Conservation (phyloP, 2,888 invertebrate species). For the Pediacus dermestoides region DNA sequence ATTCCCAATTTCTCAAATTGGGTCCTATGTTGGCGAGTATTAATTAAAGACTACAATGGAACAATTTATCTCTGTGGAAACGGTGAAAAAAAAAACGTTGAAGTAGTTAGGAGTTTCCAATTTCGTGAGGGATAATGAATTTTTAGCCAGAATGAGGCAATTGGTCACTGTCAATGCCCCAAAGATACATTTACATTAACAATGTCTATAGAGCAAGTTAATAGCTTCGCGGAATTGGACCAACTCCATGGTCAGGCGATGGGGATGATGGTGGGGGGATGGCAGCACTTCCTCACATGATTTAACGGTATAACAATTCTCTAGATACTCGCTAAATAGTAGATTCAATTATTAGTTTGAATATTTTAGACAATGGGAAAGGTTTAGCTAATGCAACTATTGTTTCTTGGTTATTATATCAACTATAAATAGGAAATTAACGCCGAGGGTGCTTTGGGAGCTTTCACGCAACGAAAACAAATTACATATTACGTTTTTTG, state of each 20-base stretch:
- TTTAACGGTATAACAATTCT: no score
- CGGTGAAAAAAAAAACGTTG: constrained; percentile 20
- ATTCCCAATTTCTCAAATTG: constrained; percentile 32
- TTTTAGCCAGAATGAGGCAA: constrained; percentile 43
- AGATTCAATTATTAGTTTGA: constrained; percentile 19
- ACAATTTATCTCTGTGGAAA: constrained; percentile 34
- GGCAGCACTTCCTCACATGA: constrained; percentile 29
- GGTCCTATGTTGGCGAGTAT: constrained; percentile 28
- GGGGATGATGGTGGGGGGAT: constrained; percentile 21
- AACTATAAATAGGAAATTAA: no score
- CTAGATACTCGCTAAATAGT: no score
- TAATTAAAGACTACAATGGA: constrained; percentile 42
- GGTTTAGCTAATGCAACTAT: no score
- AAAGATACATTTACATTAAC: constrained; percentile 46
- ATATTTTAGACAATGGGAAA: no score
- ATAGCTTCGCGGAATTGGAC: constrained; percentile 32
- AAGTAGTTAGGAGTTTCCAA: constrained; percentile 44
- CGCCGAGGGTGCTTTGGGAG: no score
- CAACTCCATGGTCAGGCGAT: constrained; percentile 4
- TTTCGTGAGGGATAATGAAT: constrained; percentile 44
- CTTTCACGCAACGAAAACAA: no score
- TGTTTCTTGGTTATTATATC: no score
- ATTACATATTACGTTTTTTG: no score
- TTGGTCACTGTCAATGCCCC: constrained; percentile 46
- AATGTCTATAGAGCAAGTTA: constrained; percentile 44